phyloP scores from a whole-genome alignment of 1,140 invertebrate species.

The Drosophila tropicalis region DNA sequence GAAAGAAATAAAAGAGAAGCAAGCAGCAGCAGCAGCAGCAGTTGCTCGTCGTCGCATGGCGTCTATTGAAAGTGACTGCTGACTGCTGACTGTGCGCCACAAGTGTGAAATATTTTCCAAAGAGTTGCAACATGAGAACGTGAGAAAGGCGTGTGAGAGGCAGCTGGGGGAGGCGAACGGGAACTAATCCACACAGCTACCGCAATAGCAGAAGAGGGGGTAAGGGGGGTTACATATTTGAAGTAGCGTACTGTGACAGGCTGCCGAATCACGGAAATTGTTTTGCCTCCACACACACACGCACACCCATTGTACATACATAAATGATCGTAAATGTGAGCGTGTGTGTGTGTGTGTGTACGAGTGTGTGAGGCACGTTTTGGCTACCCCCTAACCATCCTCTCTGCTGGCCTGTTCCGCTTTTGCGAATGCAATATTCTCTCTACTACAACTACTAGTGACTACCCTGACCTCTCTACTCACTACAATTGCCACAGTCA shows the following conservation, averaged over 20 bases:
- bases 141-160: slow-evolving; percentile 10
- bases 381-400: not conserved
- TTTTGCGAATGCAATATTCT: slow-evolving; percentile 12
- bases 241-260: slow-evolving; percentile 44
- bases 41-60: slow-evolving; percentile 33
- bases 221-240: not conserved
- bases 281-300: slow-evolving; percentile 28
- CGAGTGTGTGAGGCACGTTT: slow-evolving; percentile 42
- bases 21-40: slow-evolving; percentile 16
- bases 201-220: slow-evolving; percentile 27
- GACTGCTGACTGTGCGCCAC: slow-evolving; percentile 43
- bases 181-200: slow-evolving; percentile 34
- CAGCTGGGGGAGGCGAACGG: slow-evolving; percentile 1
- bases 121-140: slow-evolving; percentile 32
- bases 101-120: slow-evolving; percentile 57
- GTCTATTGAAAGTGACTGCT: slow-evolving; percentile 57
- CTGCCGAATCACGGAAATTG: slow-evolving; percentile 59
- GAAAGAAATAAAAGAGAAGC: not conserved
- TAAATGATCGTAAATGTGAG: not conserved
- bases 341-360: slow-evolving; percentile 37
- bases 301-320: not conserved
- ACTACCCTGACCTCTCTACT: slow-evolving; percentile 20
- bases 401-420: not conserved
- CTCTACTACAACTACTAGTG: not conserved
- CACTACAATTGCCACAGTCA: slow-evolving; percentile 37